Percentiles rank a stretch among this genome's conserved stretches.
phyloP scores from a whole-genome alignment of 2,113 vertebrate species.

The Rhegmatorhina hoffmannsi region DNA sequence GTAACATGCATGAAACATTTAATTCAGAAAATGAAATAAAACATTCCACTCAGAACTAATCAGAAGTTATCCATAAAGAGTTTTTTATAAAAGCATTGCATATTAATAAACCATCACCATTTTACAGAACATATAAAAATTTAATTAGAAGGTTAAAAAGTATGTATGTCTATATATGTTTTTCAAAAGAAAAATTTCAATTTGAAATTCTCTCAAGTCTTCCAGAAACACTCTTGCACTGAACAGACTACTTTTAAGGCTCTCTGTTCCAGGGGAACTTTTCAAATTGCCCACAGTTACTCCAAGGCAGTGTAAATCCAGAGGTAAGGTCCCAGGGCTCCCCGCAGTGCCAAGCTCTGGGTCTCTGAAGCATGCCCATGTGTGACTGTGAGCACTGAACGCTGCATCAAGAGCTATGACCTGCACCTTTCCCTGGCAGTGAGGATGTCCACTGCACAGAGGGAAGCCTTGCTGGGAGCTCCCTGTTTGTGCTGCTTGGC shows the following conservation, averaged over 20 bases:
- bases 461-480: neutral
- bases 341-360: neutral
- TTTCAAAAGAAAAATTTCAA: neutral
- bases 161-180: neutral
- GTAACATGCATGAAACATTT: neutral
- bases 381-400: accelerated
- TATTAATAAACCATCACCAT: neutral
- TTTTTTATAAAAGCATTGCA: neutral
- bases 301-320: neutral
- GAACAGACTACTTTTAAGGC: neutral
- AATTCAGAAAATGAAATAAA: neutral
- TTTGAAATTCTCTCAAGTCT: neutral
- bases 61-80: neutral
- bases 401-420: accelerated
- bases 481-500: neutral
- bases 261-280: neutral
- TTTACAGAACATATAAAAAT: neutral
- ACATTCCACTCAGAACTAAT: neutral
- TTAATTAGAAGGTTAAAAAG: neutral
- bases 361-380: neutral
- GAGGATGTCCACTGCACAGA: neutral
- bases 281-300: neutral
- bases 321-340: neutral
- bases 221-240: neutral
- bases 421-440: accelerated